Percentiles rank a stretch among this genome's conserved stretches.
Conservation (phyloP, 2,797 vertebrate genomes). For the Scolopax bukidnonensis region DNA sequence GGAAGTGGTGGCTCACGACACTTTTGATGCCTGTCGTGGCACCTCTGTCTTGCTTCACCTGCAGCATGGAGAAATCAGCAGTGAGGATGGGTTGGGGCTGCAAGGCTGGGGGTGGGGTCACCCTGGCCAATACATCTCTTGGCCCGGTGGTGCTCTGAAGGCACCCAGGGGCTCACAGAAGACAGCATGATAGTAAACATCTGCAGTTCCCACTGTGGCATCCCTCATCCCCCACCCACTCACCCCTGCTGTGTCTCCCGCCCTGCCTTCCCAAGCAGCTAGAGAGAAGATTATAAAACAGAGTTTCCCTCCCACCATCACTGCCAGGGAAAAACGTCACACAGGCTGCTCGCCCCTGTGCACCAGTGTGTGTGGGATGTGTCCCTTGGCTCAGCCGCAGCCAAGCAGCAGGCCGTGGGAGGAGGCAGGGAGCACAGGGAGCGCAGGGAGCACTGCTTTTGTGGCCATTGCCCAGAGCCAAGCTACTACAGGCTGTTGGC, state of each 20-base stretch:
- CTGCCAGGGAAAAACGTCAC: not conserved
- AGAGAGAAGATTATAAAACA: not conserved
- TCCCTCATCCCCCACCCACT: accelerated
- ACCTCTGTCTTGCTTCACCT: not conserved
- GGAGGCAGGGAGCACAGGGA: not conserved
- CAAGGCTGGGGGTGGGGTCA: not conserved
- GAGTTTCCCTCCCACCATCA: not conserved
- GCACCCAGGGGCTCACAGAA: not conserved
- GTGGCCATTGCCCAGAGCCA: not conserved
- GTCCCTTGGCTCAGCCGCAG: not conserved
- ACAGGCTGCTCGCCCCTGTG: accelerated
- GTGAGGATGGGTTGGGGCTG: not conserved
- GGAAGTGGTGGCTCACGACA: not conserved
- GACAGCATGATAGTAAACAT: accelerated
- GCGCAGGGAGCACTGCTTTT: accelerated
- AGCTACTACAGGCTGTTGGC: not conserved
- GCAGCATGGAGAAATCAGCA: not conserved
- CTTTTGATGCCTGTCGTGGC: not conserved
- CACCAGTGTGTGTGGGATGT: accelerated
- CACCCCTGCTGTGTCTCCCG: not conserved
- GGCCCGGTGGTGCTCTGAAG: accelerated
- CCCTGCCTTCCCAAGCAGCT: not conserved
- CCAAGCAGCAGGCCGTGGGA: not conserved
- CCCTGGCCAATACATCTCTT: not conserved
- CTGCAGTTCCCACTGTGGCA: not conserved